These are phyloP conservation scores for Cydia fagiglandana DNA, from an alignment of 1,140 invertebrate genomes.

Conservation along the genomic window DNA sequence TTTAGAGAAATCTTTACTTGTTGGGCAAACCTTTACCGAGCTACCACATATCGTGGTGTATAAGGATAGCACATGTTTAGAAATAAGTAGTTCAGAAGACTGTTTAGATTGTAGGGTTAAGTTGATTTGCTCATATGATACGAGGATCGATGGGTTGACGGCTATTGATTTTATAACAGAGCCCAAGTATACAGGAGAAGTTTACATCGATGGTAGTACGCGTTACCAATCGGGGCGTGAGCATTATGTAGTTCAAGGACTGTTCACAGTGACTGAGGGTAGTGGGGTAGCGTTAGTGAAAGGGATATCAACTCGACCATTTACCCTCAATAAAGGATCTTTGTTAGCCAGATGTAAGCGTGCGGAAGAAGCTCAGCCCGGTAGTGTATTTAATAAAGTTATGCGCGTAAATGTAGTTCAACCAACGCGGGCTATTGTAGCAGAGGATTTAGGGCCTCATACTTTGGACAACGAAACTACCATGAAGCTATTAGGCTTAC, in stretches of 20 bases:
- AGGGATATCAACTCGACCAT: neutral
- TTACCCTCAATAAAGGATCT: neutral
- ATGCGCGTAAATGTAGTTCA: too few species aligned
- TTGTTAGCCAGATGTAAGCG: conserved; percentile 7
- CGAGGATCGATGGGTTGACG: neutral
- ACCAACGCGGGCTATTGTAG: too few species aligned
- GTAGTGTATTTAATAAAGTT: too few species aligned
- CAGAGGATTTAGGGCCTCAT: too few species aligned
- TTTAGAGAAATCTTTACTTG: neutral
- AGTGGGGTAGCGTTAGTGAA: neutral
- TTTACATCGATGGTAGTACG: conserved; percentile 20
- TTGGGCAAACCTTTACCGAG: neutral
- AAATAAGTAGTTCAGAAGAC: neutral
- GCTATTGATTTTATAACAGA: neutral
- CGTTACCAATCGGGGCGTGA: neutral
- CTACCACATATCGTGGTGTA: neutral
- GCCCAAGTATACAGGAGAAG: neutral
- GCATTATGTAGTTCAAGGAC: conserved; percentile 9
- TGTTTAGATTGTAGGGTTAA: neutral
- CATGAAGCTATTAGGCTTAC: too few species aligned
- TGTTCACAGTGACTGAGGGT: neutral
- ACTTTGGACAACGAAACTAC: too few species aligned
- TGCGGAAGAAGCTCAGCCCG: neutral
- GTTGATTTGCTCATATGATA: neutral
- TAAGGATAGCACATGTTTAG: neutral